Percentiles rank a stretch among this genome's conserved stretches.
Conservation (phyloP, 2,113 vertebrate species). For the Pleuronectes platessa region DNA sequence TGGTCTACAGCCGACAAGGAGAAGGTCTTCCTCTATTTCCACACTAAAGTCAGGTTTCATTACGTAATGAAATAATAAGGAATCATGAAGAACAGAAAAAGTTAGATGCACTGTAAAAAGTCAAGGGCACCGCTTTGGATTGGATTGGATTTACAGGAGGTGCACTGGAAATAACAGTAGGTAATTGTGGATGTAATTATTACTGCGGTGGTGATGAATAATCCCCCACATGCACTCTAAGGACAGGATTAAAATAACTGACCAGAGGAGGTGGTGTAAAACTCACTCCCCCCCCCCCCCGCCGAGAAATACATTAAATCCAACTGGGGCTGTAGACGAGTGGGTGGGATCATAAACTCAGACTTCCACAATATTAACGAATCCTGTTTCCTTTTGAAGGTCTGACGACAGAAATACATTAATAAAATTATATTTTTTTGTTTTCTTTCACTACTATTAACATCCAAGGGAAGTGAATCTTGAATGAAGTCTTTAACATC, state of each 20-base stretch:
- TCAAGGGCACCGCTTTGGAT: background rate
- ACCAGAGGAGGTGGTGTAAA: background rate
- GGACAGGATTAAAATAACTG: background rate
- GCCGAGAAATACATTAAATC: background rate
- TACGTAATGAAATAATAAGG: background rate
- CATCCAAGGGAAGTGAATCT: too few relatives aligned
- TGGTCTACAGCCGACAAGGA: background rate
- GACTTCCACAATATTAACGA: too few relatives aligned
- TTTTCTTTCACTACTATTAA: too few relatives aligned
- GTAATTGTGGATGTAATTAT: constrained; percentile 1
- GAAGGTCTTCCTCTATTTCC: background rate
- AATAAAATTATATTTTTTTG: too few relatives aligned
- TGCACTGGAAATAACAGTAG: background rate
- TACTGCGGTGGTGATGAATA: background rate
- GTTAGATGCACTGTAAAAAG: background rate
- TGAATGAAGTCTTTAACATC: too few relatives aligned
- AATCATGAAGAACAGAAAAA: background rate
- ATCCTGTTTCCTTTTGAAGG: background rate
- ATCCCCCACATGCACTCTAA: background rate
- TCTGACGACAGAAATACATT: background rate
- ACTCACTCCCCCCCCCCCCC: background rate
- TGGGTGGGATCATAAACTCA: background rate
- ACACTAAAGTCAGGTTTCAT: background rate
- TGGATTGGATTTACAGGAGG: background rate
- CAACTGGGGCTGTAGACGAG: background rate